Conservation (phyloP, 2,888 invertebrate genomes). For the Aspidapion aeneum region DNA sequence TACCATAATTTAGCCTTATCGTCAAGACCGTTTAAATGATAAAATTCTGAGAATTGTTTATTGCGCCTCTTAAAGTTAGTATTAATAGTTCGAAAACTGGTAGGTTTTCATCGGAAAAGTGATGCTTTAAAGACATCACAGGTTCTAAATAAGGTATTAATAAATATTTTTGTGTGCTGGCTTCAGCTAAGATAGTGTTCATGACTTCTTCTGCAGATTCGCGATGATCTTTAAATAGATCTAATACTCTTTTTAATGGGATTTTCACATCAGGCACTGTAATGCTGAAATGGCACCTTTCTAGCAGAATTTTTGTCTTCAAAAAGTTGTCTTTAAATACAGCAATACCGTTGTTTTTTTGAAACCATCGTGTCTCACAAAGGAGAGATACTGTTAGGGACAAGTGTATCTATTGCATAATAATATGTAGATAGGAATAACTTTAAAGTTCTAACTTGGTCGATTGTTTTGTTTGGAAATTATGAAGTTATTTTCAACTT, state of each 20-base stretch:
- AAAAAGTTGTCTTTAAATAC: no score
- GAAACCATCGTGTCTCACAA: no score
- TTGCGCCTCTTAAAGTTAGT: neutral
- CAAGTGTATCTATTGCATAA: no score
- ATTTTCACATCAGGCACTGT: neutral
- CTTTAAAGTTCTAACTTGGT: no score
- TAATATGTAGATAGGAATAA: no score
- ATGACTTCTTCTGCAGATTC: neutral
- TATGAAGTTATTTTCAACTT: no score
- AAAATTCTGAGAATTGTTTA: neutral
- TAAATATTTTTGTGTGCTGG: neutral
- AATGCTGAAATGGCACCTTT: no score
- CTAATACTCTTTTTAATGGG: neutral
- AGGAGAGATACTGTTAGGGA: no score
- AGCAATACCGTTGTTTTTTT: no score
- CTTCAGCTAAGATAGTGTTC: neutral
- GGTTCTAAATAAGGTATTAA: neutral
- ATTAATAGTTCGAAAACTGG: neutral
- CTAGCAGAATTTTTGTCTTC: no score
- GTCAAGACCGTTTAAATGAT: neutral
- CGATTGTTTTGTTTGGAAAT: no score
- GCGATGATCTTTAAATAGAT: neutral
- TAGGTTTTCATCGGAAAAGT: neutral
- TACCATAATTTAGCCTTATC: neutral
- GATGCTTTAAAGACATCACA: neutral